Evolutionary conservation across 30 jellyfish, hydroid and myxozoan genomes (phyloP), one percentile per base, ranked within the genome.

Genomic region (Aurelia sp.): DNA sequence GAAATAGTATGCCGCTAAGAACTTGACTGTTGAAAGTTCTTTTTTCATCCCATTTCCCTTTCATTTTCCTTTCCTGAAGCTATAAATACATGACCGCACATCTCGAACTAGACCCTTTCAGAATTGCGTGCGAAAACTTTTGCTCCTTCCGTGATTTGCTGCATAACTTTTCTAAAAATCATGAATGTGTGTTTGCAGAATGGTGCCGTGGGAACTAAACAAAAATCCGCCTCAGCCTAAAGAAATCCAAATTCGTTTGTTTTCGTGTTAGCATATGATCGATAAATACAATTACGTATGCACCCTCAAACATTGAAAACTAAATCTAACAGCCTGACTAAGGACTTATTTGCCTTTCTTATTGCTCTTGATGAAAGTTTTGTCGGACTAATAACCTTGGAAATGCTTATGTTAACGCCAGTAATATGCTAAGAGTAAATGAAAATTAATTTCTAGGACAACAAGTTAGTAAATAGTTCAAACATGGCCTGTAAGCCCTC

Each of bases 381-480:
- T 44, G 55, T 44, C 9, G 55, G 55, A 44, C 55, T 44, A 44
- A 44, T 44, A 44, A 44, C 15, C 55, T 44, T 44, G 55, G 55
- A 8, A 44, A 44, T 2, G 87, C 87, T 58, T 57, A 58, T 63
- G 77, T 40, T 22, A 58, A 53, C 86, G 63, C 61, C 38, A 38
- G 63, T 63, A 76, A 57, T 76, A 52, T 63, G 67, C 76, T 30
- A 15, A 20, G 53, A 48, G 76, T 63, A 76, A 57, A 59, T 61
- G 77, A 74, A 76, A 59, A 76, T 76, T 76, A 50, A 76, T 76
- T 76, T 76, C 69, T 76, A 57, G 63, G 87, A 76, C 62, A 76
- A 35, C 87, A 76, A 76, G 55, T 60, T 76, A 76, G 53, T 33
- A 62, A 19, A 76, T 78, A 76, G 41, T 76, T 66, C 41, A 13